Evolutionary conservation across 2,888 invertebrate genomes (phyloP).

Genomic region (Ormia ochracea): DNA sequence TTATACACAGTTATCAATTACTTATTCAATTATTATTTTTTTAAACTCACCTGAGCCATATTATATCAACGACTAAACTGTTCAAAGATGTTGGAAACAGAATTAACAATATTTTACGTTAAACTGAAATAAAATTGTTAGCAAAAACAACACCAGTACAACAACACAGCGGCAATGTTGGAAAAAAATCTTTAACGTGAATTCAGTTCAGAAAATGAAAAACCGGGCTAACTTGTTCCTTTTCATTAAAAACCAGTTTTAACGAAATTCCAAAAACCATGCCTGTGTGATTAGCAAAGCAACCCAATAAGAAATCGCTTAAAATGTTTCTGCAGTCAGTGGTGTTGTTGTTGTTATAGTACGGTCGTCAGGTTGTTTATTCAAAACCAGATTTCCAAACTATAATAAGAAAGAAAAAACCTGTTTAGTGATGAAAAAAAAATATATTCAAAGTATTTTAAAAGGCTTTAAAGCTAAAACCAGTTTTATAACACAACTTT

Average conservation of each 20-base stretch:
- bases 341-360: not conserved
- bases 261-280: slow-evolving; percentile 44
- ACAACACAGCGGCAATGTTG: not conserved
- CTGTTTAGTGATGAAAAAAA: slow-evolving; percentile 33
- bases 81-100: slow-evolving; percentile 49
- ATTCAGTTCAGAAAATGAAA: slow-evolving; percentile 46
- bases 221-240: slow-evolving; percentile 61
- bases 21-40: not conserved
- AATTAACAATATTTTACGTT: slow-evolving; percentile 27
- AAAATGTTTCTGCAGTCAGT: slow-evolving; percentile 20
- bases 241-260: slow-evolving; percentile 54
- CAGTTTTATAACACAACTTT: slow-evolving; percentile 26
- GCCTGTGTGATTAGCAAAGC: not conserved
- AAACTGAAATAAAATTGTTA: slow-evolving; percentile 36
- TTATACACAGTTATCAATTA: not conserved
- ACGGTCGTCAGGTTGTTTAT: slow-evolving; percentile 5
- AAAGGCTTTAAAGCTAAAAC: slow-evolving; percentile 25
- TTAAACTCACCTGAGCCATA: slow-evolving; percentile 61
- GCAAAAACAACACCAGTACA: slow-evolving; percentile 17
- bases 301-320: slow-evolving; percentile 4
- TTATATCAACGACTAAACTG: slow-evolving; percentile 57
- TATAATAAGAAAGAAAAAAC: slow-evolving; percentile 47
- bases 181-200: not conserved
- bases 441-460: not conserved
- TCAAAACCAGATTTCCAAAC: slow-evolving; percentile 49